Evolutionary conservation across 2,888 invertebrate genomes (phyloP).

Genomic region (Metopia argyrocephala): DNA sequence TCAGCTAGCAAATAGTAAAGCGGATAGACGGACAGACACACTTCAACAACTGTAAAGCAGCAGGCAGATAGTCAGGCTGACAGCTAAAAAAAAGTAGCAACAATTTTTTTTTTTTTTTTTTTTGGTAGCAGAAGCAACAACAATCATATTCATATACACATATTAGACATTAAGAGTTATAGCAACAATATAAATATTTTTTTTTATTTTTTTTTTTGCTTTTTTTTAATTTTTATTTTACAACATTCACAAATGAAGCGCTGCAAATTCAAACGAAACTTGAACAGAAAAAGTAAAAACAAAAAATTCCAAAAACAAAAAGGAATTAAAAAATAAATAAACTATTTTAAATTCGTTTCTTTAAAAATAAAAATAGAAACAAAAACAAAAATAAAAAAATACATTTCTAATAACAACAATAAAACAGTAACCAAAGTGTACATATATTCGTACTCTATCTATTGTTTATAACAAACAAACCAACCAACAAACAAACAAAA

Average conservation of each 20-base stretch:
- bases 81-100: constrained; percentile 18
- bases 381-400: constrained; percentile 1
- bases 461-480: background rate
- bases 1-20: constrained; percentile 20
- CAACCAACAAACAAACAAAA: background rate
- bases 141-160: constrained; percentile 17
- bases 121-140: constrained; percentile 52
- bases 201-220: background rate
- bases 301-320: constrained; percentile 48
- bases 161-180: constrained; percentile 17
- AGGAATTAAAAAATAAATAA: constrained; percentile 58
- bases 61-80: constrained; percentile 15
- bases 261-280: constrained; percentile 30
- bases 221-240: constrained; percentile 22
- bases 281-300: background rate
- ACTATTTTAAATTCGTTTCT: constrained; percentile 54
- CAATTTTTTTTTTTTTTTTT: background rate
- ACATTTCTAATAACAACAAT: too few species aligned
- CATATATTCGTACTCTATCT: constrained; percentile 49
- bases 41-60: background rate
- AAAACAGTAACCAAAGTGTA: constrained; percentile 23
- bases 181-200: constrained; percentile 21
- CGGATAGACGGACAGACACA: constrained; percentile 22
- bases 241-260: constrained; percentile 64
- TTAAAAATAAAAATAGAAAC: background rate